phyloP scores from a whole-genome alignment of 1,140 invertebrate species.

The Drosophila lacertosa region DNA sequence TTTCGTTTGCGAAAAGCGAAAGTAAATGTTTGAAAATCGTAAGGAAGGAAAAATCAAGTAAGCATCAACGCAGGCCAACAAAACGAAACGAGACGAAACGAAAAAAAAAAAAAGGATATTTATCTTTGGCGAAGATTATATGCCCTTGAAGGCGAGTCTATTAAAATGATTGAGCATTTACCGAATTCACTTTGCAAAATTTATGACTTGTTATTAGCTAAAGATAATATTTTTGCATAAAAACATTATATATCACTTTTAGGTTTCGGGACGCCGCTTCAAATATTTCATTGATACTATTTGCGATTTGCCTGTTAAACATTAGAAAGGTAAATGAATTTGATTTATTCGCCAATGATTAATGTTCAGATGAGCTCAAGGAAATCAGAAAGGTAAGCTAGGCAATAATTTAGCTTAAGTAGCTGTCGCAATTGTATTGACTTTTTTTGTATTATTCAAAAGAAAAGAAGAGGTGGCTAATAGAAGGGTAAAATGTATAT shows the following conservation, averaged over 20 bases:
- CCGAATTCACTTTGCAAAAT: conserved; percentile 28
- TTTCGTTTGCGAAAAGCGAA: conserved; percentile 78
- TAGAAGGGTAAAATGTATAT: too few relatives aligned
- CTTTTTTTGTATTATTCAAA: too few relatives aligned
- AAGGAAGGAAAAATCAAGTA: conserved; percentile 81
- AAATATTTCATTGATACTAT: conserved; percentile 24
- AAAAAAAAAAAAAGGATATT: conserved; percentile 38
- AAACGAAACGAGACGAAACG: too few relatives aligned
- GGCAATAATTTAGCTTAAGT: too few relatives aligned
- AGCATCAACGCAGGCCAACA: conserved; percentile 56
- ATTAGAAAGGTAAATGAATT: neutral
- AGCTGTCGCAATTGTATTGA: too few relatives aligned
- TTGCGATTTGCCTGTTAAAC: neutral
- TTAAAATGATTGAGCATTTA: conserved; percentile 51
- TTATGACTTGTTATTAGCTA: conserved; percentile 20
- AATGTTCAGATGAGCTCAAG: too few relatives aligned
- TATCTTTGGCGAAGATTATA: conserved; percentile 56
- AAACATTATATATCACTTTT: conserved; percentile 28
- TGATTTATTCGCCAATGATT: neutral
- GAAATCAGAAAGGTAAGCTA: too few relatives aligned
- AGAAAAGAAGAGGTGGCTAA: too few relatives aligned
- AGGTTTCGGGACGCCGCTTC: neutral
- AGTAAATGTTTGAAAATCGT: conserved; percentile 83
- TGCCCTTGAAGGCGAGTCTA: conserved; percentile 42
- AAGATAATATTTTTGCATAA: conserved; percentile 23